phyloP scores from a whole-genome alignment of 2,888 invertebrate species.

The Ligdia adustata region DNA sequence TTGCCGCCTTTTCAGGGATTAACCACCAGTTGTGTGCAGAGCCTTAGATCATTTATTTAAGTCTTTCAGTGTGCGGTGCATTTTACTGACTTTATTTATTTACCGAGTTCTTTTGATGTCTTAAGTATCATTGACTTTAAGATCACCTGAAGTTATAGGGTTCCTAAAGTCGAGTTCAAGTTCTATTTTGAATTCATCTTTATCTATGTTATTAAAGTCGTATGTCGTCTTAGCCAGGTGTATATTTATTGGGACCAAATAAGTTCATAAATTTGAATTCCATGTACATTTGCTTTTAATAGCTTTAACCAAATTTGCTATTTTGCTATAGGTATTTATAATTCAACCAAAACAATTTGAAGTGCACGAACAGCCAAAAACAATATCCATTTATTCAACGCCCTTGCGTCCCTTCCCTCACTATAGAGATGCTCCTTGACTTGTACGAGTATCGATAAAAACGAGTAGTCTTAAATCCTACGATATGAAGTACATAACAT shows the following conservation, averaged over 20 bases:
- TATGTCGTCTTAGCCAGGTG: too few species aligned
- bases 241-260: too few species aligned
- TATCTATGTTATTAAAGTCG: neutral
- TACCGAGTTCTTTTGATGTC: conserved; percentile 14
- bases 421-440: conserved; percentile 4
- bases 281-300: too few species aligned
- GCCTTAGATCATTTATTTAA: conserved; percentile 31
- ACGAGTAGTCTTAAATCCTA: too few species aligned
- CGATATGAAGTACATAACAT: too few species aligned
- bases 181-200: neutral
- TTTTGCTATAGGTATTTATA: conserved; percentile 24
- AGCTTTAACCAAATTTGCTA: conserved; percentile 8
- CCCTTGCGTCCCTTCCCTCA: conserved; percentile 7
- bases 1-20: conserved; percentile 57
- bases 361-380: conserved; percentile 28
- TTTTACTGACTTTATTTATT: conserved; percentile 25
- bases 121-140: conserved; percentile 16
- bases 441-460: conserved; percentile 3
- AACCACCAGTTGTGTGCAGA: conserved; percentile 42
- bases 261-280: too few species aligned
- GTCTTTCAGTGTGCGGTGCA: conserved; percentile 27
- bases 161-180: conserved; percentile 6
- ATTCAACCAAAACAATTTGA: conserved; percentile 31
- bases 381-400: conserved; percentile 28
- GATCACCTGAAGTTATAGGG: conserved; percentile 6